Percentiles rank a stretch among this genome's conserved stretches.
phyloP scores from a whole-genome alignment of 2,113 vertebrate genomes.

The Ciconia boyciana region DNA sequence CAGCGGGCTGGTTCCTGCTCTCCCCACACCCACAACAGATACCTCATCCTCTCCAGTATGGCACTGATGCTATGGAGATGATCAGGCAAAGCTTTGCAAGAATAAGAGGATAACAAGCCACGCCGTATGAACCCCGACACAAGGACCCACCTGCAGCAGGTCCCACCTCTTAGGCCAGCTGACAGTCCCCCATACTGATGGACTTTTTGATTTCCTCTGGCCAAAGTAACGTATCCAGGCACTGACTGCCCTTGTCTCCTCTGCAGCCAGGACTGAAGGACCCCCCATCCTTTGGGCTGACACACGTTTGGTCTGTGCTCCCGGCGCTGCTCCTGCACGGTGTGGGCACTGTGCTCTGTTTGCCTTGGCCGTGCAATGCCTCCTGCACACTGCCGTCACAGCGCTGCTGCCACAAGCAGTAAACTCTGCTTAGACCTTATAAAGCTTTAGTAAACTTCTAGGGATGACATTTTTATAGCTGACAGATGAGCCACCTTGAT shows the following conservation, averaged over 20 bases:
- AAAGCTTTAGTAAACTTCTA: conserved; percentile 34
- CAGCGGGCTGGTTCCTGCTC: not conserved
- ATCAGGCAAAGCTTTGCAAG: not conserved
- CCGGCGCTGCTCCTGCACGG: not conserved
- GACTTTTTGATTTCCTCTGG: not conserved
- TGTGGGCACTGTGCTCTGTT: not conserved
- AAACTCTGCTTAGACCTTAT: not conserved
- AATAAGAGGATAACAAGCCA: not conserved
- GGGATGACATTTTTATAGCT: conserved; percentile 32
- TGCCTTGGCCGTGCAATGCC: not conserved
- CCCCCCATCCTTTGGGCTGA: not conserved
- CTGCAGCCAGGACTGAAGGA: no score
- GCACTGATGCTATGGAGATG: accelerated
- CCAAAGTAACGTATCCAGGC: accelerated
- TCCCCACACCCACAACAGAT: not conserved
- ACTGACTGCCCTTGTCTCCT: not conserved
- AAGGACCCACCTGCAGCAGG: not conserved
- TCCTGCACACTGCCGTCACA: not conserved
- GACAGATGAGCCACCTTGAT: conserved; percentile 37
- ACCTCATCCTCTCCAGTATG: not conserved
- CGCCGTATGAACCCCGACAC: not conserved
- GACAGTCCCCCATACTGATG: accelerated
- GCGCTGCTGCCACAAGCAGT: not conserved
- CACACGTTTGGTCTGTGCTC: accelerated
- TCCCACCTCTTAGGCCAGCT: not conserved